Evolutionary conservation across 2,113 vertebrate genomes (phyloP).

Genomic region (Stigmatopora nigra): DNA sequence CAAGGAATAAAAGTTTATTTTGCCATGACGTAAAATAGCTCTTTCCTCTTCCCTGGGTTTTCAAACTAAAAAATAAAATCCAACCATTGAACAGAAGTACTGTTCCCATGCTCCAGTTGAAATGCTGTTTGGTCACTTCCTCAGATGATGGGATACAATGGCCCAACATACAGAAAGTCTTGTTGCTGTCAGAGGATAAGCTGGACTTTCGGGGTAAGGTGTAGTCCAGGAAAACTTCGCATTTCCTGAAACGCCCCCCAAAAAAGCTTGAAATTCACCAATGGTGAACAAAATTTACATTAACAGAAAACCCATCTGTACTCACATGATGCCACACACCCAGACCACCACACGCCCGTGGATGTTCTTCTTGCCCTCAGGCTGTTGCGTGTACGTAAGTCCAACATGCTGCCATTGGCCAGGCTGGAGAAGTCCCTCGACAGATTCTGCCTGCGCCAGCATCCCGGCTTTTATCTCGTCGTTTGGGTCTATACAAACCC

Average conservation of each 20-base stretch:
- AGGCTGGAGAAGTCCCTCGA: slow-evolving; percentile 70
- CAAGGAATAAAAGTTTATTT: too few relatives aligned
- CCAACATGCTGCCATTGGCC: slow-evolving; percentile 89
- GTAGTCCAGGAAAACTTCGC: slow-evolving; percentile 87
- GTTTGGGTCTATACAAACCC: slow-evolving; percentile 87
- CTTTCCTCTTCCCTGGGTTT: too few relatives aligned
- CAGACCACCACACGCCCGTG: slow-evolving; percentile 79
- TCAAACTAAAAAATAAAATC: background rate
- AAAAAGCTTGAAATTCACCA: background rate
- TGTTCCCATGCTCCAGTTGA: slow-evolving; percentile 83
- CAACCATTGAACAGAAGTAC: slow-evolving; percentile 61
- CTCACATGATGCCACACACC: slow-evolving; percentile 90
- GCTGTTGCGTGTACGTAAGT: slow-evolving; percentile 83
- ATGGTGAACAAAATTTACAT: background rate
- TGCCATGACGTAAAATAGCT: too few relatives aligned
- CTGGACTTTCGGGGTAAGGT: slow-evolving; percentile 85
- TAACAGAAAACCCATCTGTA: background rate
- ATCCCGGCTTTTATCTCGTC: slow-evolving; percentile 85
- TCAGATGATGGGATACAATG: slow-evolving; percentile 75
- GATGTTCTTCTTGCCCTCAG: slow-evolving; percentile 87
- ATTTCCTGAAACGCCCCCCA: slow-evolving; percentile 72
- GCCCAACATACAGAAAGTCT: slow-evolving; percentile 92
- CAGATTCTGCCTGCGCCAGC: slow-evolving; percentile 85
- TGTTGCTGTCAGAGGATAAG: slow-evolving; percentile 92
- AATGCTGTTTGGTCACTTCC: slow-evolving; percentile 68